Conservation (phyloP, 2,888 invertebrate species). For the Neria commutata region DNA sequence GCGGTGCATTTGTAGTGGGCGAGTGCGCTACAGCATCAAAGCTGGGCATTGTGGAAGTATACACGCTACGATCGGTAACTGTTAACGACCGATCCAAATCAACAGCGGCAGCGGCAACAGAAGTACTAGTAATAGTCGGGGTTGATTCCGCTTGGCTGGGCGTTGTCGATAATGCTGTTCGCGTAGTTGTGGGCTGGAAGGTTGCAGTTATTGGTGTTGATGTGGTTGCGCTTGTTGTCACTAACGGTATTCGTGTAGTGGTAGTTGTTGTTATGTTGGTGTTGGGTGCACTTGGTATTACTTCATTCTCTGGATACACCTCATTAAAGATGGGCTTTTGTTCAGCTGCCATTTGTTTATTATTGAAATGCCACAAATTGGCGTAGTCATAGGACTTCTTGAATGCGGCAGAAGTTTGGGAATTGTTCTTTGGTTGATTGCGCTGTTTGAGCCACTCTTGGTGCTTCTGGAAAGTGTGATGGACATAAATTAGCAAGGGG, state of each 20-base stretch:
- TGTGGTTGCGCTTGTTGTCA: constrained; percentile 8
- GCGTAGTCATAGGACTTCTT: constrained; percentile 38
- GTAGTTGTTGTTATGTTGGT: constrained; percentile 29
- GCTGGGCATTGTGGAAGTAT: background rate
- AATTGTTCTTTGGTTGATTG: constrained; percentile 38
- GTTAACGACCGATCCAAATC: no score
- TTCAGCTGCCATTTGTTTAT: constrained; percentile 28
- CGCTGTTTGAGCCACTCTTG: constrained; percentile 59
- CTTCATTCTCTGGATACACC: constrained; percentile 53
- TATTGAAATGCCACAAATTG: constrained; percentile 48
- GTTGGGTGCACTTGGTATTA: constrained; percentile 29
- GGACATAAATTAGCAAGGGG: no score
- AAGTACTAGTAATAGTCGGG: constrained; percentile 5
- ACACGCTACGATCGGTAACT: background rate
- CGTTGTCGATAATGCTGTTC: constrained; percentile 5
- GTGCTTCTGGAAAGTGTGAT: constrained; percentile 54
- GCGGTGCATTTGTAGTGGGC: constrained; percentile 19
- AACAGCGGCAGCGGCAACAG: background rate
- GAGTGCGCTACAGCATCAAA: constrained; percentile 20
- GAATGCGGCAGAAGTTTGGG: constrained; percentile 10
- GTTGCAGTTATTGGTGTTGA: constrained; percentile 4
- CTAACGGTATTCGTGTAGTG: constrained; percentile 13
- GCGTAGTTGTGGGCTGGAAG: constrained; percentile 16
- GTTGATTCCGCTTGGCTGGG: constrained; percentile 7
- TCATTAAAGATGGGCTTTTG: constrained; percentile 50